Conservation (phyloP, 2,113 vertebrate genomes). For the Tyrannus savana region DNA sequence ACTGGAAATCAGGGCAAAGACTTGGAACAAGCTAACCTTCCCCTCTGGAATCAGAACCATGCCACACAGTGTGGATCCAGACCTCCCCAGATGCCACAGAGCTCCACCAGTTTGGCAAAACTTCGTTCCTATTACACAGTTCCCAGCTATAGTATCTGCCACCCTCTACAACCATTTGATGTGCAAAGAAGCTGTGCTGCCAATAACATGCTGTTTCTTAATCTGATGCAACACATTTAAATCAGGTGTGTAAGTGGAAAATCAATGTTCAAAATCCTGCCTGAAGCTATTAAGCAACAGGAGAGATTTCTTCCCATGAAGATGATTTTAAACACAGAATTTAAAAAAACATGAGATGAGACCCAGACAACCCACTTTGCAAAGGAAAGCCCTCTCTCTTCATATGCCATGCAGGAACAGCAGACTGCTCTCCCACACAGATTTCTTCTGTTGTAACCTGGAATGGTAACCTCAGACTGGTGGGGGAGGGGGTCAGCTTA, state of each 20-base stretch:
- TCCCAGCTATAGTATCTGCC: not conserved
- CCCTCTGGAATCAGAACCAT: not conserved
- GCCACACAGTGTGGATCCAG: not conserved
- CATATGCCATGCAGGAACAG: rapidly evolving
- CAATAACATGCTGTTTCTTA: not conserved
- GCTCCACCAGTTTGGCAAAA: not conserved
- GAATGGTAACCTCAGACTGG: not conserved
- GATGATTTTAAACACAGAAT: not conserved
- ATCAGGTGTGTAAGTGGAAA: not conserved
- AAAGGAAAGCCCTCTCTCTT: not conserved
- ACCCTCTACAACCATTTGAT: not conserved
- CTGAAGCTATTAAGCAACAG: not conserved
- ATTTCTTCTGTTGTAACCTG: not conserved
- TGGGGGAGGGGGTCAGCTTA: not conserved
- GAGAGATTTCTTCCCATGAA: not conserved
- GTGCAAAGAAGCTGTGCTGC: not conserved
- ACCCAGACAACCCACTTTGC: not conserved
- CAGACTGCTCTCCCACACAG: not conserved
- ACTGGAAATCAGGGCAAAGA: not conserved
- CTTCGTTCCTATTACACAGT: not conserved
- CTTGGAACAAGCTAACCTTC: not conserved
- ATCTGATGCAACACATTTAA: not conserved
- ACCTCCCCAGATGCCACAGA: not conserved
- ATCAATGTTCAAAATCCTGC: not conserved
- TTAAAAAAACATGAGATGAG: not conserved